phyloP scores from a whole-genome alignment of 1,140 invertebrate species.

The Musca vetustissima region DNA sequence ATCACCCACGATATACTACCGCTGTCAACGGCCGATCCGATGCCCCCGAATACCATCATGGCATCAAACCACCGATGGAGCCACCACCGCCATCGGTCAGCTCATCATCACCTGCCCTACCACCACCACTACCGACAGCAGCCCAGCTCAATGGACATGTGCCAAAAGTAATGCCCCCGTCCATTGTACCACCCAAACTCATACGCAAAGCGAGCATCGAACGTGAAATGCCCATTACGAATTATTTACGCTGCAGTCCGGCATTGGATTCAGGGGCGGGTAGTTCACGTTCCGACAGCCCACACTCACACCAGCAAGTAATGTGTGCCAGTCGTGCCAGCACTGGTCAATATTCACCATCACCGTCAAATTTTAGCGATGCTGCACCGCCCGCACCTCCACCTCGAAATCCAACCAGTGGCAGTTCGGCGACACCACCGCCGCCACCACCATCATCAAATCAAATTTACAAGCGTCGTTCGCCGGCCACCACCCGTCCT shows the following conservation, averaged over 20 bases:
- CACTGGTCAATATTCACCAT: conserved; percentile 68
- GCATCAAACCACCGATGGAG: conserved; percentile 46
- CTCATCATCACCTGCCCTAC: conserved; percentile 29
- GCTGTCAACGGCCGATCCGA: conserved; percentile 49
- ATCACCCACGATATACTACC: conserved; percentile 48
- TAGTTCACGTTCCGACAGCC: conserved; percentile 86
- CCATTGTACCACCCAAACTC: conserved; percentile 70
- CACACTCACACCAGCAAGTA: conserved; percentile 65
- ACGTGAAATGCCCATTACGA: conserved; percentile 67
- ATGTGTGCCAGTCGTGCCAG: conserved; percentile 51
- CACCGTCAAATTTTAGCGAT: conserved; percentile 63
- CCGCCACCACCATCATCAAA: conserved; percentile 70
- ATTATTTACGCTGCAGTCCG: conserved; percentile 72
- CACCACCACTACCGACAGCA: conserved; percentile 15
- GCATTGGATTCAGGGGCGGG: conserved; percentile 84
- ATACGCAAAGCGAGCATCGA: conserved; percentile 86
- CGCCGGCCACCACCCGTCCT: conserved; percentile 62
- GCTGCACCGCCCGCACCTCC: conserved; percentile 72
- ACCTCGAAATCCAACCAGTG: conserved; percentile 64
- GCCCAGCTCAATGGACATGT: conserved; percentile 42
- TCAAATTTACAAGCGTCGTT: conserved; percentile 83
- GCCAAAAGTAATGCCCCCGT: conserved; percentile 47
- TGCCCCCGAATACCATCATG: conserved; percentile 48
- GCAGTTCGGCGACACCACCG: conserved; percentile 69
- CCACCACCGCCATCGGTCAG: conserved; percentile 36